A percentile compares a stretch with the other conserved stretches of the same genome.
These are phyloP conservation scores for Clusia tigrina DNA, from an alignment of 2,888 invertebrate species.

Conservation along the genomic window DNA sequence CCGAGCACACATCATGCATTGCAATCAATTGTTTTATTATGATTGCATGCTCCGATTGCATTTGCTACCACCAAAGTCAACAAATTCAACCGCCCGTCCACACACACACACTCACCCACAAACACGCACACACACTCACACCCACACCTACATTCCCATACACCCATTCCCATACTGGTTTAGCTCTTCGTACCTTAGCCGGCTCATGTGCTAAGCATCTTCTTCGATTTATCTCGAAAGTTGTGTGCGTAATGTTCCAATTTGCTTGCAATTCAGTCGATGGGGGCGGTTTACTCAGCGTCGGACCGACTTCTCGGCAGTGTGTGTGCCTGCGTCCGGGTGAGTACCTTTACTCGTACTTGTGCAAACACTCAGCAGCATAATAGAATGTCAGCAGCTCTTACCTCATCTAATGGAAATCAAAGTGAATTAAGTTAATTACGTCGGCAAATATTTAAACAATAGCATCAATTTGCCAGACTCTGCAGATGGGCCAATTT, in stretches of 20 bases:
- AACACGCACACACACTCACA: background rate
- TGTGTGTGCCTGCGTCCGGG: conserved; percentile 9
- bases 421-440: conserved; percentile 65
- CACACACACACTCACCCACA: too few relatives aligned
- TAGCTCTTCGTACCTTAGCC: too few relatives aligned
- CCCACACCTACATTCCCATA: conserved; percentile 35
- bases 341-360: conserved; percentile 43
- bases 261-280: background rate
- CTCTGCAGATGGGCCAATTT: conserved; percentile 31
- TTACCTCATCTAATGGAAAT: conserved; percentile 54
- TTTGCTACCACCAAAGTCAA: background rate
- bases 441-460: conserved; percentile 64
- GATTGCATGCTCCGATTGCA: conserved; percentile 15
- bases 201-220: too few relatives aligned
- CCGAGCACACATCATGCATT: background rate
- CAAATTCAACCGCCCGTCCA: background rate
- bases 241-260: background rate
- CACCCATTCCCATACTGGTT: too few relatives aligned
- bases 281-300: background rate
- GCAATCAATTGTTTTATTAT: conserved; percentile 5
- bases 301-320: background rate
- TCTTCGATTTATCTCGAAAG: conserved; percentile 3
- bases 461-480: conserved; percentile 51
- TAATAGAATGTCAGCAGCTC: conserved; percentile 19
- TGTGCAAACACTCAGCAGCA: conserved; percentile 47